Conservation (phyloP, 2,113 vertebrate species). For the Ophiodon elongatus region DNA sequence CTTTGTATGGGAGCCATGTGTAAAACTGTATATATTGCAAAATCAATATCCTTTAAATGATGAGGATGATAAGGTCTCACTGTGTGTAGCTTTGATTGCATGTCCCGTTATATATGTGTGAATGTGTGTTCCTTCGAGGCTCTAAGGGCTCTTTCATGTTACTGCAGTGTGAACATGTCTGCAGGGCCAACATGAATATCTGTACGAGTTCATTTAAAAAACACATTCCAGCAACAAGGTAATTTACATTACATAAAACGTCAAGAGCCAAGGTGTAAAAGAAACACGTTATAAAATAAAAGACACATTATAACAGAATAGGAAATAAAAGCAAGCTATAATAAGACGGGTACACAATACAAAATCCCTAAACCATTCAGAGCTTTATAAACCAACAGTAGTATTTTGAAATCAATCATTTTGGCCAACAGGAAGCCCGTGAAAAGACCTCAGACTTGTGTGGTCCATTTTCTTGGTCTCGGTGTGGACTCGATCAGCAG, state of each 20-base stretch:
- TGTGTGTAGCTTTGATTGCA: background rate
- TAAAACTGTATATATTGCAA: background rate
- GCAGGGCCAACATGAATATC: background rate
- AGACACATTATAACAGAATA: background rate
- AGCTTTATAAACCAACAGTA: background rate
- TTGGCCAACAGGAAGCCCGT: background rate
- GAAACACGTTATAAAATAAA: background rate
- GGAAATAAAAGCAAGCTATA: background rate
- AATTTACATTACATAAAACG: background rate
- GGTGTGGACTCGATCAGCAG: no score
- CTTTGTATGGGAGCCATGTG: background rate
- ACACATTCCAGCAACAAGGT: background rate
- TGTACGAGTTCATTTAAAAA: background rate
- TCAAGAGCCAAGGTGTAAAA: background rate
- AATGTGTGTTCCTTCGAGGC: background rate
- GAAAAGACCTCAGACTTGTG: background rate
- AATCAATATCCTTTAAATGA: conserved; percentile 1
- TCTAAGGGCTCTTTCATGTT: background rate
- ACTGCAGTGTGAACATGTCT: background rate
- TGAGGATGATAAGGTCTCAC: background rate
- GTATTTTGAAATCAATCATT: background rate
- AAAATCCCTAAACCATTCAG: no score
- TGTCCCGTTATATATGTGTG: background rate
- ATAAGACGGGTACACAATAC: background rate
- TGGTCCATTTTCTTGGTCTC: no score